A percentile compares a stretch with the other conserved stretches of the same genome.
These are phyloP conservation scores for Crotalus tigris DNA, from an alignment of 2,113 vertebrate genomes.

Conservation along the genomic window DNA sequence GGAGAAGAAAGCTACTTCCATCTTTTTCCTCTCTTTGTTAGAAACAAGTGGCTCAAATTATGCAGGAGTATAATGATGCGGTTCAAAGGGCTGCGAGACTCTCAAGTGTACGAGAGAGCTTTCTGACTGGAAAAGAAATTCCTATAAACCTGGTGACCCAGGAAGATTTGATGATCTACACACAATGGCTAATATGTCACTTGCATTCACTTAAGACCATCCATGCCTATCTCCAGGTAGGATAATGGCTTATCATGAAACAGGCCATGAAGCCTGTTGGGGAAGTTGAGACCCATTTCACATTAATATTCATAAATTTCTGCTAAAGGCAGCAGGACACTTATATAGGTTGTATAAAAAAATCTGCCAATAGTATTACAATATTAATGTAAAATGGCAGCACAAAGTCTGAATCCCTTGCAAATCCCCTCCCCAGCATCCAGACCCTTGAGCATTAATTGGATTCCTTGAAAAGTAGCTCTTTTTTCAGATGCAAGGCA, in stretches of 20 bases:
- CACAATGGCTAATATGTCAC: constrained; percentile 71
- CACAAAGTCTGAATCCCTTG: neutral
- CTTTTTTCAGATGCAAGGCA: neutral
- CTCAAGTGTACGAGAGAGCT: constrained; percentile 63
- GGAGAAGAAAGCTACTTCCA: neutral
- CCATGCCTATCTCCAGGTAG: constrained; percentile 71
- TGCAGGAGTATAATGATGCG: constrained; percentile 65
- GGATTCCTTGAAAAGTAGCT: neutral
- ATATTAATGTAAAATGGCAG: neutral
- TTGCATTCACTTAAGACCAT: constrained; percentile 68
- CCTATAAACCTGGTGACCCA: constrained; percentile 48
- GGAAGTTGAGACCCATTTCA: neutral
- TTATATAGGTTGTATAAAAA: neutral
- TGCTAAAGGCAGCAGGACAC: neutral
- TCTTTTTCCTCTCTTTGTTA: neutral
- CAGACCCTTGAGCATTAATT: neutral
- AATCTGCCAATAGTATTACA: neutral
- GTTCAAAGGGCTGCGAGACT: constrained; percentile 71
- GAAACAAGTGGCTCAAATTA: constrained; percentile 66
- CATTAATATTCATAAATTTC: neutral
- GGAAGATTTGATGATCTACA: constrained; percentile 73
- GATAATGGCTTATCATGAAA: neutral
- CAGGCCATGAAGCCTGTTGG: neutral
- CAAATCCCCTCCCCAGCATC: neutral
- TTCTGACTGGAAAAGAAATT: constrained; percentile 64